Evolutionary conservation across 2,113 vertebrate genomes (phyloP).

Genomic region (Melanostigma gelatinosum): DNA sequence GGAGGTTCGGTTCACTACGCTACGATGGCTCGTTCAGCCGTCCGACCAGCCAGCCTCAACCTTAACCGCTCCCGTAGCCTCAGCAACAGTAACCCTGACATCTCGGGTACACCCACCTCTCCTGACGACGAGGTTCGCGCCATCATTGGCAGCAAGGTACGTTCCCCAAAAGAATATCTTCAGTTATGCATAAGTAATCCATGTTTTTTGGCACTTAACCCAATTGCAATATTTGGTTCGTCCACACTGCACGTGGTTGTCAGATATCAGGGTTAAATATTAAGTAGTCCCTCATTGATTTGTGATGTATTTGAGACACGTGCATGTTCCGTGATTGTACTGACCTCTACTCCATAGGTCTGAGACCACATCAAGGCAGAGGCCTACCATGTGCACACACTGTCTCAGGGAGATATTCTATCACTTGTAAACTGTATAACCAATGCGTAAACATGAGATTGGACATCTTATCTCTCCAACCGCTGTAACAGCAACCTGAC

Average conservation of each 20-base stretch:
- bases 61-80: constrained; percentile 97
- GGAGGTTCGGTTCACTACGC: constrained; percentile 97
- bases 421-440: constrained; percentile 67
- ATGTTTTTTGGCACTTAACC: constrained; percentile 10
- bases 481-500: constrained; percentile 64
- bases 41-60: constrained; percentile 96
- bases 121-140: constrained; percentile 97
- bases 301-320: constrained; percentile 31
- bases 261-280: constrained; percentile 46
- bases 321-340: constrained; percentile 9
- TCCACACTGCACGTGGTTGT: neutral
- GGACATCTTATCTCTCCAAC: constrained; percentile 80
- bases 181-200: neutral
- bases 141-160: constrained; percentile 98
- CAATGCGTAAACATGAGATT: constrained; percentile 65
- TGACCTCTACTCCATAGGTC: constrained; percentile 11
- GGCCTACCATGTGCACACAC: constrained; percentile 39
- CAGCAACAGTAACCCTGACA: constrained; percentile 99
- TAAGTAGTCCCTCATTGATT: constrained; percentile 38
- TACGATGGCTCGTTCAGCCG: constrained; percentile 96
- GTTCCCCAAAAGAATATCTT: neutral
- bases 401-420: constrained; percentile 51
- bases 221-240: constrained; percentile 17
- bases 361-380: constrained; percentile 24
- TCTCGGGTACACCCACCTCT: constrained; percentile 96